A percentile compares a stretch with the other conserved stretches of the same genome.
phyloP scores from a whole-genome alignment of 1,140 invertebrate genomes.

The Drosophila micromelanica region DNA sequence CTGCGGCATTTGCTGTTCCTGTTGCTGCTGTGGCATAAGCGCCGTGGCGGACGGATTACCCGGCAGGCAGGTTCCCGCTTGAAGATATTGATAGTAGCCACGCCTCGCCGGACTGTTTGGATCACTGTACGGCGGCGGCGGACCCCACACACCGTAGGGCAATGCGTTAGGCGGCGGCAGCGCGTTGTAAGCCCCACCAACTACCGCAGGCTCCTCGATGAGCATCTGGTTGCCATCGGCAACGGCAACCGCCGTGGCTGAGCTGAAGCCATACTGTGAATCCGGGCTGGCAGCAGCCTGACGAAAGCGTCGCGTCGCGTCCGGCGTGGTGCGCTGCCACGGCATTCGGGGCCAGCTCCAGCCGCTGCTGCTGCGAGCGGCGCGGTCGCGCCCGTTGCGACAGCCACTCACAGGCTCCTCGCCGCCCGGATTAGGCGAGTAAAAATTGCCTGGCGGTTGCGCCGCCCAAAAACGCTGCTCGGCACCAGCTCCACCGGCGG shows the following conservation, averaged over 20 bases:
- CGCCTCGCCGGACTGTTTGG: slow-evolving; percentile 88
- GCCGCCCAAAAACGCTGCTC: slow-evolving; percentile 70
- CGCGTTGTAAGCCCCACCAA: slow-evolving; percentile 34
- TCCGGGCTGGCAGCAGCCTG: slow-evolving; percentile 86
- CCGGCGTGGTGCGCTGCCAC: slow-evolving; percentile 84
- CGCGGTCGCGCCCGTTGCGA: slow-evolving; percentile 49
- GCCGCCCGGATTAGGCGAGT: slow-evolving; percentile 91
- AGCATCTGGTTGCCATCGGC: slow-evolving; percentile 66
- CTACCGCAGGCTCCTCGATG: slow-evolving; percentile 53
- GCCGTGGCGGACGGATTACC: slow-evolving; percentile 22
- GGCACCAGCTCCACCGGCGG: slow-evolving; percentile 43
- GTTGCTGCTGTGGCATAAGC: slow-evolving; percentile 54
- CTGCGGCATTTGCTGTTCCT: slow-evolving; percentile 46
- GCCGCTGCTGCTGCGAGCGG: slow-evolving; percentile 85
- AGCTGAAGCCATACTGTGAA: slow-evolving; percentile 88
- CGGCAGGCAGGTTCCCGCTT: slow-evolving; percentile 60
- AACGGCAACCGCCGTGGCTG: slow-evolving; percentile 62
- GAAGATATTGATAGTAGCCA: slow-evolving; percentile 83
- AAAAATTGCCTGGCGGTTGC: slow-evolving; percentile 88
- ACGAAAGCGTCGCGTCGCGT: slow-evolving; percentile 68
- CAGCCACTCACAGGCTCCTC: slow-evolving; percentile 65
- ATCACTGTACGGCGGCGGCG: slow-evolving; percentile 90
- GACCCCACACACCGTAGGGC: slow-evolving; percentile 87
- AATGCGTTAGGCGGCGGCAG: slow-evolving; percentile 74
- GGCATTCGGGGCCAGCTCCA: slow-evolving; percentile 87